Base-by-base conservation (phyloP, 1,140 invertebrate species). In the Tetramorium parvispinum region DNA sequence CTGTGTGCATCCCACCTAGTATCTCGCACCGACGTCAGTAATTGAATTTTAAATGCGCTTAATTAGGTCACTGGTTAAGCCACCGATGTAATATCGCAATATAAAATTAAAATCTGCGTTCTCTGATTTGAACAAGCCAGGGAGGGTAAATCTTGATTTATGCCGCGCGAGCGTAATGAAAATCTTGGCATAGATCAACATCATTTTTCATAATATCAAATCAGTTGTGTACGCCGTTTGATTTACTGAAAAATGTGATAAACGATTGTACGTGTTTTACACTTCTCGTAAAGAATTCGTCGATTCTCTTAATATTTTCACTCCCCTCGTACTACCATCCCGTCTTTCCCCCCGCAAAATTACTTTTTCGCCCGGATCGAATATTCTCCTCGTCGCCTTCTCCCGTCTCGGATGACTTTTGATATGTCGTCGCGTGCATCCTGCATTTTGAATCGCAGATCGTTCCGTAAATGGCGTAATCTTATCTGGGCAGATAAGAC, bases 1-100 rank as follows among this genome's bases (percentile, higher is more conserved):
- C 75, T 66, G 24, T 21, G 40, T 43, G 8, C 63, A 24, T 71
- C 78, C 43, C 61, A 16, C 27, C 43, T 16, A 51, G n/a, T 51
- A 66, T 46, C 59, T 46, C 27, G 32, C 81, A 61, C 13, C 55
- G 81, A 65, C 27, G 71, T 57, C 88, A 70, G 66, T 93, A 92
- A 94, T 93, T 94, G 92, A 93, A 93, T 93, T 94, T 89, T 92
- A 92, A 93, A 94, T 94, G 91, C 49, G 82, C 46, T 88, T 93
- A 93, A 93, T 93, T 93, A 87, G 89, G 88, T 90, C 91, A 87
- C 66, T 57, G 27, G 76, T 88, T 85, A 86, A 91, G 51, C 63
- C 61, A 63, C 43, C 76, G 3, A 89, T 85, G 87, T 88, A 87
- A 89, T 70, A 76, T 18, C 37, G 55, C 55, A 77, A 85, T 90